Conservation (phyloP, 2,113 vertebrate genomes). For the Corvus moneduloides region DNA sequence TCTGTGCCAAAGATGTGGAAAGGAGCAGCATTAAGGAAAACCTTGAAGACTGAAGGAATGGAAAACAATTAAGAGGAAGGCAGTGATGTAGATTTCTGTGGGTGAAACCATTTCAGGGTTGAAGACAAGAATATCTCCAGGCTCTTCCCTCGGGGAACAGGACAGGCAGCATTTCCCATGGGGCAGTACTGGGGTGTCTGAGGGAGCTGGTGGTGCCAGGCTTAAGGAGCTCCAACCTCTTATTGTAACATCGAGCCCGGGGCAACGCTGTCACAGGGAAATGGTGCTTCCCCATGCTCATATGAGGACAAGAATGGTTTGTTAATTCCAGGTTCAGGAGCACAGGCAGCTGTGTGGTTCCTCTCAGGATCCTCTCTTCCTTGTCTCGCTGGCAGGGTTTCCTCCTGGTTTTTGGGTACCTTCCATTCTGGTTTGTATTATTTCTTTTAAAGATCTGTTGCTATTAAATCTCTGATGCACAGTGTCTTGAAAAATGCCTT, state of each 20-base stretch:
- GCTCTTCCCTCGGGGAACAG: not conserved
- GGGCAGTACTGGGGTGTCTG: not conserved
- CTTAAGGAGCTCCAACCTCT: not conserved
- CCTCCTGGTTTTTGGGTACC: not conserved
- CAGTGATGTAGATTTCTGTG: not conserved
- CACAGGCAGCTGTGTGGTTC: not conserved
- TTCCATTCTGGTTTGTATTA: not conserved
- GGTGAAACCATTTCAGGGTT: not conserved
- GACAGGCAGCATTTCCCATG: not conserved
- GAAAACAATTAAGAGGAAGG: not conserved
- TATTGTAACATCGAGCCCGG: fast-evolving
- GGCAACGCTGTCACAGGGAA: not conserved
- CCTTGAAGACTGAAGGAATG: not conserved
- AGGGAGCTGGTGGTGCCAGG: not conserved
- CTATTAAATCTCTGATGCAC: not conserved
- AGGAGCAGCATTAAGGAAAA: not conserved
- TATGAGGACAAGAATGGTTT: not conserved
- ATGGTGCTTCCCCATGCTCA: not conserved
- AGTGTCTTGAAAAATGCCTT: not conserved
- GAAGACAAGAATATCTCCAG: not conserved
- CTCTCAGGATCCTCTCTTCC: not conserved
- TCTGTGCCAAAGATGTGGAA: not conserved
- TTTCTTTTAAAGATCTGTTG: not conserved
- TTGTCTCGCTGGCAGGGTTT: not conserved
- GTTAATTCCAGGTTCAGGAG: not conserved